These are phyloP conservation scores for Melanophora roralis DNA, from an alignment of 2,888 invertebrate species.

Conservation along the genomic window DNA sequence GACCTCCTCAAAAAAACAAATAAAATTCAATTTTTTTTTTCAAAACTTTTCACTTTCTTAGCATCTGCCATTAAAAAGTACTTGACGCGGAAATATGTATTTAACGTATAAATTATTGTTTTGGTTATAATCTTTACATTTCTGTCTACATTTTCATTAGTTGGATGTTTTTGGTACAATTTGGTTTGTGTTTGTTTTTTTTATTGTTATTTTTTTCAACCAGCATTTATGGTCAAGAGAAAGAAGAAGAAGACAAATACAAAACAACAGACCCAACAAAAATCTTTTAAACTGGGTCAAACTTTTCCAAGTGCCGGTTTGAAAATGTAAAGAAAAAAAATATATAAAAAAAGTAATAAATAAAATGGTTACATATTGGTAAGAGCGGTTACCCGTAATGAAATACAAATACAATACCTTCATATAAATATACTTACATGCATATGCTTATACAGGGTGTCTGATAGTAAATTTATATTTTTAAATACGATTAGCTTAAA, in stretches of 20 bases:
- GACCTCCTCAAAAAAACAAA: slow-evolving; percentile 4
- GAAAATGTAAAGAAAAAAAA: background rate
- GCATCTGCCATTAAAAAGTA: background rate
- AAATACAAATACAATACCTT: no score
- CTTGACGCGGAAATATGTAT: slow-evolving; percentile 6
- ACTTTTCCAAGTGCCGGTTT: slow-evolving; percentile 53
- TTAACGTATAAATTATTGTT: slow-evolving; percentile 2
- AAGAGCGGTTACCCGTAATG: background rate
- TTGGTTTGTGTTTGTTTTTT: background rate
- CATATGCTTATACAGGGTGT: no score
- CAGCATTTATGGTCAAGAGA: slow-evolving; percentile 14
- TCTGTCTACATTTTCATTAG: background rate
- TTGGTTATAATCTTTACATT: slow-evolving; percentile 16
- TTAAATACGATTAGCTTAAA: no score
- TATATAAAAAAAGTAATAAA: background rate
- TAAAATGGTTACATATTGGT: slow-evolving; percentile 9
- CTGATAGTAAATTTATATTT: no score
- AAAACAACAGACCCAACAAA: background rate
- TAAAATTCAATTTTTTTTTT: background rate
- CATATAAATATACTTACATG: no score
- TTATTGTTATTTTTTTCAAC: slow-evolving; percentile 8
- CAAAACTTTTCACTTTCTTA: slow-evolving; percentile 26
- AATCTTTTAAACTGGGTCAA: slow-evolving; percentile 51
- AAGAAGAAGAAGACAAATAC: background rate
- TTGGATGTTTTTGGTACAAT: no score